phyloP scores from a whole-genome alignment of 2,113 vertebrate genomes.

The Cichladusa arquata region DNA sequence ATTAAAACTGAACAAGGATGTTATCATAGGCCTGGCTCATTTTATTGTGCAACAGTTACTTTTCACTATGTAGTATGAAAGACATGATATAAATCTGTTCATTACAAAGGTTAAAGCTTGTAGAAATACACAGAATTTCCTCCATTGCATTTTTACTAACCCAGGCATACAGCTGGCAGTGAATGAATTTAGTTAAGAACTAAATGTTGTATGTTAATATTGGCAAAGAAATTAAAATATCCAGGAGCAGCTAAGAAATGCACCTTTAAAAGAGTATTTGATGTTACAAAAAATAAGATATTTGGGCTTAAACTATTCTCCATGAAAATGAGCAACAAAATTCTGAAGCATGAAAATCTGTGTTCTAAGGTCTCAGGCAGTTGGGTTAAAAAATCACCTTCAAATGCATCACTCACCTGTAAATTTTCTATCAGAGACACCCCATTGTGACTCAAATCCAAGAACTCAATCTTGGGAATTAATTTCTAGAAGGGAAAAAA shows the following conservation, averaged over 20 bases:
- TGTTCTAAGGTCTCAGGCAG: not conserved
- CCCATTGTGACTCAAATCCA: slow-evolving; percentile 94
- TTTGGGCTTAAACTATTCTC: not conserved
- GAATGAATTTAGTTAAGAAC: not conserved
- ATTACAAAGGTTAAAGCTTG: not conserved
- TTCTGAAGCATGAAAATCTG: not conserved
- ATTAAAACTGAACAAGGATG: not conserved
- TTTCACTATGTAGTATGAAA: not conserved
- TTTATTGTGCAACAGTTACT: not conserved
- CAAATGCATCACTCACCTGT: slow-evolving; percentile 76
- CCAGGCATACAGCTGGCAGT: not conserved
- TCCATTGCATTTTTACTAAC: not conserved
- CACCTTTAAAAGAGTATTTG: not conserved
- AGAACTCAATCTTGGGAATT: slow-evolving; percentile 92
- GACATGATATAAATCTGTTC: not conserved
- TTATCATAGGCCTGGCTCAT: not conserved
- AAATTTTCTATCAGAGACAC: slow-evolving; percentile 89
- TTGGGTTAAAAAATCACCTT: not conserved
- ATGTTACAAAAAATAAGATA: not conserved
- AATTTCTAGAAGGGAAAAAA: slow-evolving; percentile 80
- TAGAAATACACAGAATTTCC: not conserved
- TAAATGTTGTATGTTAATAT: not conserved
- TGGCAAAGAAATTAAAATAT: not conserved
- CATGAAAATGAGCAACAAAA: not conserved
- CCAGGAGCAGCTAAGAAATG: not conserved